Evolutionary conservation across 2,113 vertebrate species (phyloP), one percentile per base, ranked within the genome.

Genomic region (Phycodurus eques): DNA sequence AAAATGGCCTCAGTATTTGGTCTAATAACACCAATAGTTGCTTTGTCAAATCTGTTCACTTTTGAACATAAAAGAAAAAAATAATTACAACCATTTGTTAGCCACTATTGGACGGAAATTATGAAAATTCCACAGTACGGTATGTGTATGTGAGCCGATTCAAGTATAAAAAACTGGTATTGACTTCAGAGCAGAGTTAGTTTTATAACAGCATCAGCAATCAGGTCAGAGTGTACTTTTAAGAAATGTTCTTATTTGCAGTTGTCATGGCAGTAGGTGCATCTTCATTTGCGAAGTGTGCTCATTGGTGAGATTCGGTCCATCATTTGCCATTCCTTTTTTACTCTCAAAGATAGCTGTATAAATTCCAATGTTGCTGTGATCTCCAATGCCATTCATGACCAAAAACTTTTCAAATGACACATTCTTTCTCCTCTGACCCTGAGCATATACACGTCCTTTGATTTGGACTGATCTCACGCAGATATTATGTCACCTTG

Each of bases 251-350:
- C 64, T 77, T 78, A 73, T 63, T 27, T 44, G 31, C 0, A 2
- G 71, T 85, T 73, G 63, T 72, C 64, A 75, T 78, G 78, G 74
- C 0, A 76, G 65, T 66, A 22, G 77, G 17, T 14, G 0, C 61
- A 57, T 77, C 75, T 67, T 61, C 66, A 79, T 35, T 33, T 46
- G 0, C 0, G 77, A 83, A 75, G 78, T 66, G 17, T 71, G 61
- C 74, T 86, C 88, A 87, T 88, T 89, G 80, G 72, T 74, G 67
- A 83, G 72, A 67, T 79, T 15, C 47, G 70, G 78, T 62, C 53
- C 51, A 75, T 14, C 2, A 53, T 57, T 66, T 56, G 75, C 0
- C 72, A 65, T 74, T 79, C 74, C 75, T 83, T 83, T 72, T 39
- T 60, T 33, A 44, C 15, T 74, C 76, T 72, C 71, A 54, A 54